Base-by-base conservation (phyloP, 2,797 vertebrate genomes). In the Triplophysa yarkandensis region DNA sequence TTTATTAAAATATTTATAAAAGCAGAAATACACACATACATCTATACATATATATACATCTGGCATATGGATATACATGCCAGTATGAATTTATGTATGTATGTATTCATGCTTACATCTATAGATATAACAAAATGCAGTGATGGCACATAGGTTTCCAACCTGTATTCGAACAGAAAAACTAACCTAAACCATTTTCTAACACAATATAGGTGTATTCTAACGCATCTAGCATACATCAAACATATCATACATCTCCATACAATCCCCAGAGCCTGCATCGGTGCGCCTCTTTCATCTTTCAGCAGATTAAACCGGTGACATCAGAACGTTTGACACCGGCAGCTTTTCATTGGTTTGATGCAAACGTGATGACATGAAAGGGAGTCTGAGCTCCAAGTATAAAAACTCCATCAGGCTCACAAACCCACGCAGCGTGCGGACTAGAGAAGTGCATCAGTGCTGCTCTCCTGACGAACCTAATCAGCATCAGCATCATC, bases 331-430 rank as follows among this genome's bases (percentile, higher is more conserved):
- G 50, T 64, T 48, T 72, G 62, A 67, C 32, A 71, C 68, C 65
- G 76, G 70, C 68, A n/a, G 79, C 34, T 63, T 54, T 82, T 76
- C 39, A 90, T 90, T 91, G 89, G 89, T 44, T 81, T 85, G 25
- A n/a, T 62, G 80, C 46, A 71, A 32, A 81, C 57, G 83, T 71
- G 85, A 62, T 77, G 86, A 78, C 78, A 81, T 50, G 52, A 72
- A 83, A 70, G 83, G 62, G 71, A 79, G 78, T 80, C 36, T 67
- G 78, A 71, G 79, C 61, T 73, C 65, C 69, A 13, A 81, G 78
- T 90, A 91, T 90, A 91, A 91, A n/a, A 90, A 88, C 71, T 57
- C 72, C 81, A 58, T 50, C 83, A 52, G 63, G 23, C 62, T 34
- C 68, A 23, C 77, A 19, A 82, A 74, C 74, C 61, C 65, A 43